Base-by-base conservation (phyloP, 2,113 vertebrate species). In the Ancistrus triradiatus region DNA sequence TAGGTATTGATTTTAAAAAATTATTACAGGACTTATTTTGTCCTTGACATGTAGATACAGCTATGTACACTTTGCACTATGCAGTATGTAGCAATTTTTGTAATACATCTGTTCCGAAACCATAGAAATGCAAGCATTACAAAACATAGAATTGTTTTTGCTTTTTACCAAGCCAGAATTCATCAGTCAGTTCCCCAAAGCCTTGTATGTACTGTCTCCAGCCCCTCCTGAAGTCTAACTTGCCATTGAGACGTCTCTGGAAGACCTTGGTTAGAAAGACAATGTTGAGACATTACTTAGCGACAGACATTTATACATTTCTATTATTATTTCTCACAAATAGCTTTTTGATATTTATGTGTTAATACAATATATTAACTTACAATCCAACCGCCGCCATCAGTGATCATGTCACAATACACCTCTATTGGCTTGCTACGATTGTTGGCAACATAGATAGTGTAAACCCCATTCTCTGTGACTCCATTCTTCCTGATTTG, bases 151-250 rank as follows among this genome's bases (percentile, higher is more conserved):
- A n/a, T 14, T 37, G n/a, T n/a, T 42, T 42, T 13, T 42, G 38
- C 3, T 42, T 1, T n/a, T n/a, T 27, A 95, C 94, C 92, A 19
- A 95, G 83, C 91, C 93, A 97, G 65, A 96, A 97, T 73, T 96
- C 92, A 3, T 90, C 90, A 8, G 75, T 85, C 74, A 88, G 78
- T 68, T 93, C 85, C 63, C 93, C 94, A 76, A 95, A 98, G 48
- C 93, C 92, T 66, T 91, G 85, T 15, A 88, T 77, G 0, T 95
- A 93, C 60, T 88, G 89, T 76, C 81, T 88, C 93, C 92, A 95
- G 35, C 85, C 85, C 63, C 89, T 95, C 84, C 91, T 91, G 74
- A 98, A 98, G 80, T 95, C 91, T 74, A 94, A 18, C 63, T 86
- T 84, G 0, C 93, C 93, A 0, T 66, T 87, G 70, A 74, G 90